Percentiles rank a stretch among this genome's conserved stretches.
Evolutionary conservation across 64 coral and sea anemone species (phyloP).

Genomic region (Anthopleura sola): DNA sequence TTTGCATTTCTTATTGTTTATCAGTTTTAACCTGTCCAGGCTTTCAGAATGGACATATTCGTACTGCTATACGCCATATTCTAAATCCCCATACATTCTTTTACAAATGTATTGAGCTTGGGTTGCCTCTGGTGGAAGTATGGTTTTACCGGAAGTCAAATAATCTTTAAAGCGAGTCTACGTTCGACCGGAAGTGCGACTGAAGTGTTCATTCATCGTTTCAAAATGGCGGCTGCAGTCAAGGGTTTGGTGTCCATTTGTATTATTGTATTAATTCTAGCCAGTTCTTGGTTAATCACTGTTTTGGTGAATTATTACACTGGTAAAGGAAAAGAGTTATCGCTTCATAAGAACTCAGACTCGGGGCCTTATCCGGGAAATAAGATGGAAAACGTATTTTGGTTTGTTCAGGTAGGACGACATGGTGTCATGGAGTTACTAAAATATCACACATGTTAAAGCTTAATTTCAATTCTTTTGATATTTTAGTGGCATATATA

Average conservation of each 20-base stretch:
- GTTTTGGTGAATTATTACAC: slow-evolving; percentile 89
- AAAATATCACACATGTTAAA: background rate
- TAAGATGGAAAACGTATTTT: slow-evolving; percentile 92
- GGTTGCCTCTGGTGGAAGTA: too few relatives aligned
- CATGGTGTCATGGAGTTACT: too few relatives aligned
- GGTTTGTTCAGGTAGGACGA: slow-evolving; percentile 87
- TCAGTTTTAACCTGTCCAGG: too few relatives aligned
- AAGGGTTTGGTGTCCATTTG: slow-evolving; percentile 73
- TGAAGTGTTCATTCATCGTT: background rate
- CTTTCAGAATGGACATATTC: too few relatives aligned
- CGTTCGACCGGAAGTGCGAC: slow-evolving; percentile 14
- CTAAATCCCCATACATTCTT: too few relatives aligned
- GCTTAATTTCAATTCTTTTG: too few relatives aligned
- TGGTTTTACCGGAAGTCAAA: background rate
- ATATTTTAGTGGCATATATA: too few relatives aligned
- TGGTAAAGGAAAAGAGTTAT: slow-evolving; percentile 61
- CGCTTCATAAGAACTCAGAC: slow-evolving; percentile 53
- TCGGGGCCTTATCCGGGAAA: slow-evolving; percentile 77
- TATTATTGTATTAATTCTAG: slow-evolving; percentile 63
- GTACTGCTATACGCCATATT: too few relatives aligned
- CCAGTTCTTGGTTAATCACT: slow-evolving; percentile 80
- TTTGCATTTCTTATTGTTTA: too few relatives aligned
- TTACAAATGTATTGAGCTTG: too few relatives aligned
- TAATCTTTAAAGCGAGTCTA: background rate
- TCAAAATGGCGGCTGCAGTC: slow-evolving; percentile 48